Evolutionary conservation across 1,140 invertebrate genomes (phyloP).

Genomic region (Kradibia gibbosae): DNA sequence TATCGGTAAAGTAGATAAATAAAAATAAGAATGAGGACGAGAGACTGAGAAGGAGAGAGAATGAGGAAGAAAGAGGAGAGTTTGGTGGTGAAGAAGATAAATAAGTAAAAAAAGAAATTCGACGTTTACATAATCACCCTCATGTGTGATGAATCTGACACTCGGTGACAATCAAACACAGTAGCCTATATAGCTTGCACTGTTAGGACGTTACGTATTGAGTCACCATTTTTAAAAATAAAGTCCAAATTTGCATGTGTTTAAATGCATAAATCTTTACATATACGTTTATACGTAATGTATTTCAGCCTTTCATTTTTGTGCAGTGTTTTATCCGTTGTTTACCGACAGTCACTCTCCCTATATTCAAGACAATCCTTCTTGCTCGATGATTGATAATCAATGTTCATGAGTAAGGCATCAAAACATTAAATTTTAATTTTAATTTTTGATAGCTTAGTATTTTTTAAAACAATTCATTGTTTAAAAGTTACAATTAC

Average conservation of each 20-base stretch:
- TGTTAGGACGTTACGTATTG: neutral
- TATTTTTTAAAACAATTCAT: too few relatives aligned
- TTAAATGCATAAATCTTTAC: neutral
- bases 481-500: too few relatives aligned
- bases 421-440: too few relatives aligned
- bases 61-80: neutral
- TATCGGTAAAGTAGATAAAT: neutral
- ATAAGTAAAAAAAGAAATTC: conserved; percentile 24
- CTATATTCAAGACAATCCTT: neutral
- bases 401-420: neutral
- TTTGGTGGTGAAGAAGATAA: neutral
- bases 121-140: conserved; percentile 37
- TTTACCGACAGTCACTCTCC: neutral
- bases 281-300: neutral
- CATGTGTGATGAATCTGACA: conserved; percentile 26
- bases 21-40: neutral
- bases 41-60: conserved; percentile 1
- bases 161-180: conserved; percentile 41
- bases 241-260: neutral
- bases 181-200: conserved; percentile 27
- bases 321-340: neutral
- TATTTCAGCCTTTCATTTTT: neutral
- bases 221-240: conserved; percentile 22
- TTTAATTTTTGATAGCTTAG: too few relatives aligned
- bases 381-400: neutral